phyloP scores from a whole-genome alignment of 2,113 vertebrate species.

The Thamnophis sirtalis region DNA sequence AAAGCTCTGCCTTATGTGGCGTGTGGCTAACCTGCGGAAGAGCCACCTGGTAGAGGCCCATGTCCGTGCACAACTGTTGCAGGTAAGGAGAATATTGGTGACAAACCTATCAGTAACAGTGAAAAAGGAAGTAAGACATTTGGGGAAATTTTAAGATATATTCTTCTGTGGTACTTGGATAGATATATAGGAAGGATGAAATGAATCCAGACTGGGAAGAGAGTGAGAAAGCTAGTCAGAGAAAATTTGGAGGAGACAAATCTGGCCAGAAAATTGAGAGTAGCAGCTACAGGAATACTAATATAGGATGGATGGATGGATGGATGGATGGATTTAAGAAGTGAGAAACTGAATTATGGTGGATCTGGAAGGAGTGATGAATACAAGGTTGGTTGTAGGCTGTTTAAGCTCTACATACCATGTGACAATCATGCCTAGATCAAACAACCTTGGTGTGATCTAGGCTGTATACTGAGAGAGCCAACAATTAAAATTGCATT shows the following conservation, averaged over 20 bases:
- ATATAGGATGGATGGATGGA: neutral
- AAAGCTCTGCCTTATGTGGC: constrained; percentile 90
- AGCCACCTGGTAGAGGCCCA: constrained; percentile 90
- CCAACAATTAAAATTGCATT: neutral
- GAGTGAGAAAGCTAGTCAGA: neutral
- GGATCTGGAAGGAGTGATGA: neutral
- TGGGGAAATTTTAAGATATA: neutral
- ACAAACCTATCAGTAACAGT: neutral
- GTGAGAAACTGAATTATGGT: neutral
- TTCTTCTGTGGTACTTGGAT: neutral
- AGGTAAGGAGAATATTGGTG: constrained; percentile 58
- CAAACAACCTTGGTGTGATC: neutral
- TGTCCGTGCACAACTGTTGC: constrained; percentile 83
- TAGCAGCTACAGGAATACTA: neutral
- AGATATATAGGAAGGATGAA: neutral
- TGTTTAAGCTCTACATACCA: neutral
- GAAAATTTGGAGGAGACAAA: neutral
- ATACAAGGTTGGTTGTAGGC: neutral
- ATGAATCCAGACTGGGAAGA: neutral
- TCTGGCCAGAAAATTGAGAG: neutral
- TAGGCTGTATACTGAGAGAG: neutral
- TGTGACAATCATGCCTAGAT: neutral
- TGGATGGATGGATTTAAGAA: neutral
- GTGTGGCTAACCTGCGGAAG: constrained; percentile 84
- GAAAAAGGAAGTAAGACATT: neutral